Conservation (phyloP, 2,797 vertebrate species). For the Danio albolineatus region DNA sequence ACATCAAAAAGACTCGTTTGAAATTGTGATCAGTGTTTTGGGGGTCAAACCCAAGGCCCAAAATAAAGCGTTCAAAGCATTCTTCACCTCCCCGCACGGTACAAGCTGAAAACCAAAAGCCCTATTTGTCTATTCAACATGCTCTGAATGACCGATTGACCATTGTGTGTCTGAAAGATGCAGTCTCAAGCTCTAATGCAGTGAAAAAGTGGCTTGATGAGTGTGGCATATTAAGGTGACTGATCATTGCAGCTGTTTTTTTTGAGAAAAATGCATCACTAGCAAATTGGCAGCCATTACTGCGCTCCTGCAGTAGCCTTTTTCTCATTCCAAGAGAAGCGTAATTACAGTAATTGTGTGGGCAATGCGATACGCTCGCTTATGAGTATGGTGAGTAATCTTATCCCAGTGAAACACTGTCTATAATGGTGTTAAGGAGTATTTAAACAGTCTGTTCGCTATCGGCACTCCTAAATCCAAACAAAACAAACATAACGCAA, state of each 20-base stretch:
- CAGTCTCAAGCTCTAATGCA: not conserved
- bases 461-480: not conserved
- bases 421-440: not conserved
- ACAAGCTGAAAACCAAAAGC: slow-evolving; percentile 1
- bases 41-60: slow-evolving; percentile 39
- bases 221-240: not conserved
- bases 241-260: slow-evolving; percentile 5
- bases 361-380: not conserved
- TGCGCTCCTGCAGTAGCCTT: not conserved
- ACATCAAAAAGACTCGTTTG: slow-evolving; percentile 59
- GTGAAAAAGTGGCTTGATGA: not conserved
- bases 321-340: slow-evolving; percentile 30
- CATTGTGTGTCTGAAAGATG: not conserved
- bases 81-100: not conserved
- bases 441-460: not conserved
- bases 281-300: slow-evolving; percentile 30
- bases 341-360: slow-evolving; percentile 31
- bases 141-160: slow-evolving; percentile 12
- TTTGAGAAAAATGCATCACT: slow-evolving; percentile 16
- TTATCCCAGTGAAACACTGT: not conserved
- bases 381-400: slow-evolving; percentile 2
- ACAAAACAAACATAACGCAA: slow-evolving; percentile 8
- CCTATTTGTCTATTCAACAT: slow-evolving; percentile 19
- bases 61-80: slow-evolving; percentile 23
- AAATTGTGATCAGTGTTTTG: slow-evolving; percentile 61